Percentiles rank a stretch among this genome's conserved stretches.
Evolutionary conservation across 2,797 vertebrate species (phyloP).

Genomic region (Sebastes vulpes): DNA sequence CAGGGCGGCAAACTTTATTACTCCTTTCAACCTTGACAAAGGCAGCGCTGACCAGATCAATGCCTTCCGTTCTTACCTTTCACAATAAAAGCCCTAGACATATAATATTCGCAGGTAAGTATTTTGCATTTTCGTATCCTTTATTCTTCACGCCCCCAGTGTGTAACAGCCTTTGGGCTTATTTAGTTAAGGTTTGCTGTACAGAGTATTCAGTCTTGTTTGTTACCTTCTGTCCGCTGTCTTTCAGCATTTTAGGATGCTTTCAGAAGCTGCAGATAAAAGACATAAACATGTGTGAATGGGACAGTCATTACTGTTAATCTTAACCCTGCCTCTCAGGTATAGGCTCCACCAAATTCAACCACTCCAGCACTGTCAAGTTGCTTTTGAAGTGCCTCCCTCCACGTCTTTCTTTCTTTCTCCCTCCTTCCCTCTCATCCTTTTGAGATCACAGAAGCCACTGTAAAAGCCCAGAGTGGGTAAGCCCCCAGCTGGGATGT

Average conservation of each 20-base stretch:
- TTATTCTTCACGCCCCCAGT: too few species aligned
- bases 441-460: slow-evolving; percentile 28
- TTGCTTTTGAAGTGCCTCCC: background rate
- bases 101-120: too few species aligned
- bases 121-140: too few species aligned
- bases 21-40: too few species aligned
- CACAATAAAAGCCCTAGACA: too few species aligned
- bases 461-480: slow-evolving; percentile 10
- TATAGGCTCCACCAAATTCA: background rate
- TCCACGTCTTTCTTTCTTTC: background rate
- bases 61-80: too few species aligned
- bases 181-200: background rate
- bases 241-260: background rate
- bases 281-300: background rate
- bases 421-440: background rate
- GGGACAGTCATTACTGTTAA: background rate
- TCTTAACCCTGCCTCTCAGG: background rate
- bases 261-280: background rate
- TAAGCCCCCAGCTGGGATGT: slow-evolving; percentile 48
- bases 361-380: background rate
- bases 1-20: too few species aligned
- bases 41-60: too few species aligned
- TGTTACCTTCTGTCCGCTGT: background rate
- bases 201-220: background rate
- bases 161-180: background rate